phyloP scores from a whole-genome alignment of 2,113 vertebrate genomes.

The Egretta garzetta region DNA sequence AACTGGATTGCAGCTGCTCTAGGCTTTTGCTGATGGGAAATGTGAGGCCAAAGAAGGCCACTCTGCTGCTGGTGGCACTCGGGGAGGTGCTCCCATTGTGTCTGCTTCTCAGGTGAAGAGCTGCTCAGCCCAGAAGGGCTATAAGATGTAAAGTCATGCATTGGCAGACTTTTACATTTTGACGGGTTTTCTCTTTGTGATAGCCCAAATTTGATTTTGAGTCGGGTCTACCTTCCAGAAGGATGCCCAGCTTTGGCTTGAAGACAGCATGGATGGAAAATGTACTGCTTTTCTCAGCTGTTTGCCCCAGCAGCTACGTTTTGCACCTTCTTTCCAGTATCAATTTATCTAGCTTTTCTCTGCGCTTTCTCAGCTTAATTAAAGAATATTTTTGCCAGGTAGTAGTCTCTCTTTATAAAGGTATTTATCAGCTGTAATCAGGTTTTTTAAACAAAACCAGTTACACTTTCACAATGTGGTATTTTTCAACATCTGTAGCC shows the following conservation, averaged over 20 bases:
- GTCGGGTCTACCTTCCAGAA: neutral
- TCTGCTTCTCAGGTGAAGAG: neutral
- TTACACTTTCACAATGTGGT: neutral
- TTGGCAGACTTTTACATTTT: neutral
- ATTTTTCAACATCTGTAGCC: neutral
- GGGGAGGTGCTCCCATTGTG: no score
- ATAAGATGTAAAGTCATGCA: neutral
- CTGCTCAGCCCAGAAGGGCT: neutral
- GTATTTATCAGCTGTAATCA: neutral
- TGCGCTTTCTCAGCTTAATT: neutral
- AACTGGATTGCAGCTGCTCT: neutral
- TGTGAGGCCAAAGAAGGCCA: neutral
- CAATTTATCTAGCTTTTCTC: neutral
- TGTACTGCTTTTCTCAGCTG: neutral
- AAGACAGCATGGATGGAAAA: neutral
- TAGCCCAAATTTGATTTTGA: neutral
- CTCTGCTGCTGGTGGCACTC: neutral
- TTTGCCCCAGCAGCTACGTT: neutral
- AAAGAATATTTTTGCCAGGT: neutral
- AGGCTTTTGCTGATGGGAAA: neutral
- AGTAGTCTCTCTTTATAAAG: neutral
- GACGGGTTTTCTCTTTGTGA: neutral
- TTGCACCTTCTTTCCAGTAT: neutral
- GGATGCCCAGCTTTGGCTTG: neutral
- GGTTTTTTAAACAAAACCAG: neutral